These are phyloP conservation scores for Crematogaster levior DNA, from an alignment of 2,888 invertebrate genomes.

Conservation along the genomic window DNA sequence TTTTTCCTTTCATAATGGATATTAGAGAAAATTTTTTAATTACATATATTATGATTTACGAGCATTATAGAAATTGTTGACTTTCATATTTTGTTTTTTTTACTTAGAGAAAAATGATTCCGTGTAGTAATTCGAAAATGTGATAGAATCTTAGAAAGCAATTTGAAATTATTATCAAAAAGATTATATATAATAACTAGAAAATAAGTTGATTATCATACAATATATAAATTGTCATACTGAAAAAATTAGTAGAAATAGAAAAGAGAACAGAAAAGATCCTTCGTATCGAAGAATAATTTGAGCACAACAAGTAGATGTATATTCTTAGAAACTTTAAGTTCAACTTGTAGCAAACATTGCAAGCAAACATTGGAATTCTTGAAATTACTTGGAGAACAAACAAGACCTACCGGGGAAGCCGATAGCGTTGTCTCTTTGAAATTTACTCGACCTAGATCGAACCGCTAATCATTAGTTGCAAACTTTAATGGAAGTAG, in stretches of 20 bases:
- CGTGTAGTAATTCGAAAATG: not conserved
- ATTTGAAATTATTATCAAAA: slow-evolving; percentile 9
- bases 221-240: no score
- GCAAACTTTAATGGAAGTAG: slow-evolving; percentile 31
- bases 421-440: not conserved
- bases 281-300: not conserved
- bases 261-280: not conserved
- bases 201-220: not conserved
- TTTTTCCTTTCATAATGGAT: not conserved
- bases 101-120: not conserved
- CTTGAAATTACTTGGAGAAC: slow-evolving; percentile 11
- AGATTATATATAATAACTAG: not conserved
- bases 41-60: not conserved
- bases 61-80: not conserved
- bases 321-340: not conserved
- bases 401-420: slow-evolving; percentile 38
- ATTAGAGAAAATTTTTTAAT: not conserved
- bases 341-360: not conserved
- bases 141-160: not conserved
- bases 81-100: not conserved
- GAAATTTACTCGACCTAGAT: slow-evolving; percentile 42
- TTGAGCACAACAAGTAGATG: not conserved
- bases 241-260: not conserved
- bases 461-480: slow-evolving; percentile 52
- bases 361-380: slow-evolving; percentile 22